Conservation (phyloP, 2,113 vertebrate genomes). For the Ia io region DNA sequence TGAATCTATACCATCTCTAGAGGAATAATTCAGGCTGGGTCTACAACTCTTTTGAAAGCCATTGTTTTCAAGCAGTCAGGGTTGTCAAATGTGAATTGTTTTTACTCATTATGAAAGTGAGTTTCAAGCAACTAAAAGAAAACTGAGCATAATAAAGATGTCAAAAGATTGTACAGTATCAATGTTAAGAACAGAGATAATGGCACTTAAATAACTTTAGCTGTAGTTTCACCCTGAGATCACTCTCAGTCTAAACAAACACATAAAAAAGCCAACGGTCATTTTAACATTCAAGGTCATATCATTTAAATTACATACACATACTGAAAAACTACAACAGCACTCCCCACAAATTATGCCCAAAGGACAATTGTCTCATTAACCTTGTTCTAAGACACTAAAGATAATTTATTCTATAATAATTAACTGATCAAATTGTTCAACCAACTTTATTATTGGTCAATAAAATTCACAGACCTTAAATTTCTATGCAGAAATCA, state of each 20-base stretch:
- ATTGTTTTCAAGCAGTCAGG: conserved; percentile 9
- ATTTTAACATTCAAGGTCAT: conserved; percentile 76
- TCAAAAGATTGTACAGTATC: conserved; percentile 49
- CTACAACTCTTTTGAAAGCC: conserved; percentile 6
- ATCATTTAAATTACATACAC: conserved; percentile 64
- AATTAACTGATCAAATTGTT: conserved; percentile 65
- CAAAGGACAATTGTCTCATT: conserved; percentile 69
- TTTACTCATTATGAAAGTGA: conserved; percentile 65
- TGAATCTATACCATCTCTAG: neutral
- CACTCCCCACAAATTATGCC: conserved; percentile 69
- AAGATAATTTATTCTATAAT: conserved; percentile 62
- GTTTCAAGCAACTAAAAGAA: conserved; percentile 67
- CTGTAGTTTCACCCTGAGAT: conserved; percentile 70
- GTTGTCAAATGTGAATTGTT: conserved; percentile 44
- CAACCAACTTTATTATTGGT: conserved; percentile 56
- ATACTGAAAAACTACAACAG: conserved; percentile 31
- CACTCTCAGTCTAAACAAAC: conserved; percentile 52
- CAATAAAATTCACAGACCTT: conserved; percentile 52
- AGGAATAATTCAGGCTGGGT: neutral
- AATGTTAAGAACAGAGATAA: conserved; percentile 54
- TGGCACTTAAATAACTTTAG: conserved; percentile 58
- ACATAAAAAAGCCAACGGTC: conserved; percentile 44
- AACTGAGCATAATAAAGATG: conserved; percentile 38
- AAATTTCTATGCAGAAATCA: conserved; percentile 12
- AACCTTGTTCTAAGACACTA: conserved; percentile 69